Evolutionary conservation across 2,113 vertebrate species (phyloP).

Genomic region (cat (Felis catus)): DNA sequence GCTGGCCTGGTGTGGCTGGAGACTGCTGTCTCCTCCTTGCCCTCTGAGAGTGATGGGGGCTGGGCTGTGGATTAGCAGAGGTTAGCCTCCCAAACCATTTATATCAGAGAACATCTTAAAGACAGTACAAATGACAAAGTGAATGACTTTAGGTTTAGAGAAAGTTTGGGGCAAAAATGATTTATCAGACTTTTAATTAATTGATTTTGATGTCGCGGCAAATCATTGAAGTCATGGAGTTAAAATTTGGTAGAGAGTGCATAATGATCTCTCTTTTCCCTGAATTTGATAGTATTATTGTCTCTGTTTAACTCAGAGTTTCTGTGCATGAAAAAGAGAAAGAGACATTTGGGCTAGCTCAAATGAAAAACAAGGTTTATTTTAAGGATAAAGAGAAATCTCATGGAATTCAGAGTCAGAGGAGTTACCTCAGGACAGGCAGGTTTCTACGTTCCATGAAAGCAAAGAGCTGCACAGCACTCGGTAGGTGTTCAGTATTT

Average conservation of each 20-base stretch:
- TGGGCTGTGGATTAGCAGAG: background rate
- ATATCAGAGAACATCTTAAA: background rate
- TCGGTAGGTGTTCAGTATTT: background rate
- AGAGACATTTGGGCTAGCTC: background rate
- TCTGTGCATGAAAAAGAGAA: background rate
- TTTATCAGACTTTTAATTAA: background rate
- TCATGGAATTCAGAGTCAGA: background rate
- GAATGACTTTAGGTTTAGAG: background rate
- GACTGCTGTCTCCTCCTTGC: background rate
- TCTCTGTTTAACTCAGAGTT: background rate
- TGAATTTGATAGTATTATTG: background rate
- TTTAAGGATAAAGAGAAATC: background rate
- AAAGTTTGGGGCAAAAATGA: background rate
- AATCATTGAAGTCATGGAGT: background rate
- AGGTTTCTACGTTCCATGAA: background rate
- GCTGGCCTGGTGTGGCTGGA: background rate
- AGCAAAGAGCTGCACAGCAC: background rate
- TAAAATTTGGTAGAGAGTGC: background rate
- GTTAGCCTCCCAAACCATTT: background rate
- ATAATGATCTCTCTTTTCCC: background rate
- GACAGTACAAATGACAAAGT: background rate
- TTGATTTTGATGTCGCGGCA: background rate
- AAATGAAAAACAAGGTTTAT: background rate
- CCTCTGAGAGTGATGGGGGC: background rate
- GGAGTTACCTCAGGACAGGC: background rate